Evolutionary conservation across 2,113 vertebrate species (phyloP), one percentile per base, ranked within the genome.

Genomic region (Atherinomorus stipes): DNA sequence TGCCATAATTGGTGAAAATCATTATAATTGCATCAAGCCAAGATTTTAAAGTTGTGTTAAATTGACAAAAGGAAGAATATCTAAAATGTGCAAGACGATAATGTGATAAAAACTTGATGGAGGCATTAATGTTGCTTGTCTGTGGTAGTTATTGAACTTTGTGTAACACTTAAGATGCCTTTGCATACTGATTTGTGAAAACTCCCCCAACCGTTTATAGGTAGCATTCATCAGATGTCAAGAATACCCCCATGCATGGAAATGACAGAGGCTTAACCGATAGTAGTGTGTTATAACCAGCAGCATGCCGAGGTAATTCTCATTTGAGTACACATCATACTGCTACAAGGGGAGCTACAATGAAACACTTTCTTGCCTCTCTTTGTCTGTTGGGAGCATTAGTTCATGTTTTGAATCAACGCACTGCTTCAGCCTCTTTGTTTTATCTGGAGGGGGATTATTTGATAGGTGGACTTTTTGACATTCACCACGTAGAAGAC

Each of bases 401-500:
- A 59, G 22, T 69, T 4, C 38, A 50, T 15, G 19, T 12, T 34
- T 21, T 45, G 3, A 51, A 37, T 53, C 57, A 77, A 9, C 73
- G 61, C 68, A 25, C 65, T 15, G 2, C 11, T 13, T 15, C 58
- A 44, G 19, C 16, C 4, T 85, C 83, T 22, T 86, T 90, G 71
- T 94, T 93, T 85, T 70, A 51, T 1, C 67, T 90, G 44, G 42
- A 85, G 3, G 93, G 91, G 64, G 89, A 93, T 73, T 91, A 84
- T 79, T 49, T 85, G 66, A 53, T 93, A 0, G 91, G 90, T 71
- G 92, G 92, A 58, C 68, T 93, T 63, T 93, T 92, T 84, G 16
- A 83, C 31, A 52, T 93, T 59, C 90, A 91, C 72, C 22, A 61
- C 11, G 37, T 15, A 28, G 53, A 0, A 0, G 1, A 7, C 0